phyloP scores from a whole-genome alignment of 1,140 invertebrate species.

The Aphis craccivora region DNA sequence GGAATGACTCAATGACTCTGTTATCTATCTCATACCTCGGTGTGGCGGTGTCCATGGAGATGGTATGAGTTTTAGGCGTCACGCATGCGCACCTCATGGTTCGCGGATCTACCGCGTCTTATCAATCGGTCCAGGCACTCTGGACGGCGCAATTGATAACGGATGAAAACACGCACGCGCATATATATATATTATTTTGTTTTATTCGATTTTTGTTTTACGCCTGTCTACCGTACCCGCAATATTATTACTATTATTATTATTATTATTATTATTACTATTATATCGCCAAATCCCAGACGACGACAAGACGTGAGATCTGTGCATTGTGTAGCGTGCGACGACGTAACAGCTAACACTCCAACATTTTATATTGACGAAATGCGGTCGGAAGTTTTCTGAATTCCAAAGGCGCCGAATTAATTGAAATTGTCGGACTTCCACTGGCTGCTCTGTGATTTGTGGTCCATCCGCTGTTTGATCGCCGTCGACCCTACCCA shows the following conservation, averaged over 20 bases:
- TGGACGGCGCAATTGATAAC: neutral
- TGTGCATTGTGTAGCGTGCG: neutral
- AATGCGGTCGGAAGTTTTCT: neutral
- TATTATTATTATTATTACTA: constrained; percentile 1
- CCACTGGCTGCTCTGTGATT: neutral
- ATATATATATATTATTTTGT: neutral
- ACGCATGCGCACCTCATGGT: neutral
- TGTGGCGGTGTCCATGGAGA: neutral
- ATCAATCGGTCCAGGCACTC: constrained; percentile 16
- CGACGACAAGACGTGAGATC: neutral
- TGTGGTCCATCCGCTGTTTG: neutral
- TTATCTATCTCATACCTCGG: neutral
- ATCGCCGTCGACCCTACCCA: neutral
- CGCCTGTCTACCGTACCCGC: neutral
- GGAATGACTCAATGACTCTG: neutral
- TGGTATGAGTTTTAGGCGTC: neutral
- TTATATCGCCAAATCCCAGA: neutral
- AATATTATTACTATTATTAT: neutral
- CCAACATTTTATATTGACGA: neutral
- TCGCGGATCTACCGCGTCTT: neutral
- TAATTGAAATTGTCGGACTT: neutral
- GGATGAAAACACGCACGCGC: neutral
- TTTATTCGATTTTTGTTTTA: constrained; percentile 12
- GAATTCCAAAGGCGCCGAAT: neutral
- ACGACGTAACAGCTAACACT: neutral